A percentile compares a stretch with the other conserved stretches of the same genome.
phyloP scores from a whole-genome alignment of 2,888 invertebrate genomes.

The Pheosia tremula region DNA sequence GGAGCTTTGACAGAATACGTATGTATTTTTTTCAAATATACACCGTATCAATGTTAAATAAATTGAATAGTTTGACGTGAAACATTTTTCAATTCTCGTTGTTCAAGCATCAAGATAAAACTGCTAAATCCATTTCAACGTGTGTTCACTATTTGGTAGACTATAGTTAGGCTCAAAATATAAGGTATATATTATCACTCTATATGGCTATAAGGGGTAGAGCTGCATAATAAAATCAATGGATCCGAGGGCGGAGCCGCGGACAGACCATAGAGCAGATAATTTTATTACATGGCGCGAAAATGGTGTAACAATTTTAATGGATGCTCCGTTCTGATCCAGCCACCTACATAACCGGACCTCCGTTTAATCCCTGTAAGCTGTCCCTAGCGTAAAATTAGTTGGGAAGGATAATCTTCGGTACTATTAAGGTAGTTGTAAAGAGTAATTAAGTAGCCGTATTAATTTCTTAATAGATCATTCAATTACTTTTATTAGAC shows the following conservation, averaged over 20 bases:
- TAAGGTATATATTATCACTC: no score
- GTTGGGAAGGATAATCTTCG: constrained; percentile 1
- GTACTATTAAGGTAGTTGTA: constrained; percentile 7
- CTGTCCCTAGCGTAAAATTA: constrained; percentile 5
- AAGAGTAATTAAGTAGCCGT: neutral
- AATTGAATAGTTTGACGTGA: constrained; percentile 13
- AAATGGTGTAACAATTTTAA: constrained; percentile 7
- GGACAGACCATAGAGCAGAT: neutral
- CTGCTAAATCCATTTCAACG: no score
- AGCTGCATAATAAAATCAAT: neutral
- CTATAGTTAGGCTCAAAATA: no score
- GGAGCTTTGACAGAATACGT: constrained; percentile 13
- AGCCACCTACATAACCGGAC: constrained; percentile 4
- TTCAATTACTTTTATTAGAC: no score
- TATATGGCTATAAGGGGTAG: neutral
- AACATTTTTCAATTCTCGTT: neutral
- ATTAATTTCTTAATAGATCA: no score
- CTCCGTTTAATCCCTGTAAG: constrained; percentile 2
- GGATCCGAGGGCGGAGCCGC: neutral
- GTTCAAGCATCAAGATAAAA: no score
- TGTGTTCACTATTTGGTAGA: no score
- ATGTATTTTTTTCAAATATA: constrained; percentile 16
- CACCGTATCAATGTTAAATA: constrained; percentile 14
- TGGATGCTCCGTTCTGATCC: constrained; percentile 1
- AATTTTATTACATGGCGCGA: neutral